These are phyloP conservation scores for Lycocerus yunnanus DNA, from an alignment of 2,888 invertebrate genomes.

Conservation along the genomic window DNA sequence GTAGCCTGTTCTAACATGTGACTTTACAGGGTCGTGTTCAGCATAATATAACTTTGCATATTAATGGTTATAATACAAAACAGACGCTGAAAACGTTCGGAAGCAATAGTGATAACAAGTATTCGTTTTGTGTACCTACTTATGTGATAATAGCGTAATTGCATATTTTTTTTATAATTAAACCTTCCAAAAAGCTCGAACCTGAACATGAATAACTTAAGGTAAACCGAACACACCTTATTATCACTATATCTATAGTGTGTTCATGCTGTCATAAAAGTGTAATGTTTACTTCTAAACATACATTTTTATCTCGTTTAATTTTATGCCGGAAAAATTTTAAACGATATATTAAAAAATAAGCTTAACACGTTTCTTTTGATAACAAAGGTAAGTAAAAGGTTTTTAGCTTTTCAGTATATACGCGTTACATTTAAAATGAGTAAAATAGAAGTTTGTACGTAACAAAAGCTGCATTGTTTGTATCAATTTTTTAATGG, in stretches of 20 bases:
- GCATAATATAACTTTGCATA: constrained; percentile 15
- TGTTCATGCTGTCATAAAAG: not conserved
- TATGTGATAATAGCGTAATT: constrained; percentile 19
- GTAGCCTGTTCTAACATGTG: constrained; percentile 7
- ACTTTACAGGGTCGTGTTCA: constrained; percentile 10
- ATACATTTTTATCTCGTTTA: not conserved
- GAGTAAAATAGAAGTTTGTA: constrained; percentile 18
- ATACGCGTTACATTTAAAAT: not conserved
- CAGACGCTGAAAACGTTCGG: constrained; percentile 11
- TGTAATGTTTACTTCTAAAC: not conserved
- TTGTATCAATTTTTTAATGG: constrained; percentile 28
- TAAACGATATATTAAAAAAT: constrained; percentile 13
- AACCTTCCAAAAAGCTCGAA: constrained; percentile 32
- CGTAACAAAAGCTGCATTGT: constrained; percentile 23
- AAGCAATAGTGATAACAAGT: constrained; percentile 15
- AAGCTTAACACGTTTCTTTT: not conserved
- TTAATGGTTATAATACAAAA: constrained; percentile 14
- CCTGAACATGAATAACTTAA: constrained; percentile 40
- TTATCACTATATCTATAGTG: not conserved
- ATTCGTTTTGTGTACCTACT: constrained; percentile 1
- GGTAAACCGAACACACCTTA: constrained; percentile 8
- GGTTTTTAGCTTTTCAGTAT: constrained; percentile 1
- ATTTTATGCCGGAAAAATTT: not conserved
- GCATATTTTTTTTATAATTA: constrained; percentile 20
- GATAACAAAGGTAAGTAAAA: constrained; percentile 1